Evolutionary conservation across 2,888 invertebrate species (phyloP), one percentile per base, ranked within the genome.

Genomic region (Digitonthophagus gazella): DNA sequence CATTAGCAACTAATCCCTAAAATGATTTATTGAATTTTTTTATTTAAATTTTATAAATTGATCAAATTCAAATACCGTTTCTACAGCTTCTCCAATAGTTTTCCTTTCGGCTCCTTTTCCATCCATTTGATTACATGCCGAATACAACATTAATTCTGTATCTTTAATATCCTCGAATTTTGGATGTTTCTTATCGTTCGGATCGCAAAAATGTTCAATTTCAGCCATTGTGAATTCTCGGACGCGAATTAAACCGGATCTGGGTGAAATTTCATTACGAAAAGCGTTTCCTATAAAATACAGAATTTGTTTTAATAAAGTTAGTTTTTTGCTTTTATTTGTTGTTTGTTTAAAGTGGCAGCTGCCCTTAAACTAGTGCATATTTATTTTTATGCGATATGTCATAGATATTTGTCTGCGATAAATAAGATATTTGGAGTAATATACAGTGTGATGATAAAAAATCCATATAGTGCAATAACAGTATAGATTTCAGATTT

Each of bases 201-300:
- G 96, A 84, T 99, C 98, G 83, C 98, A 97, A 82, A 99, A 99
- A 84, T 99, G 98, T 83, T 99, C 99, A 77, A 99, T 99, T 86
- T 99, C 99, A 71, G 97, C 98, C 98, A 99, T 98, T 0, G 98
- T 98, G 80, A 99, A 99, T 82, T 99, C 99, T 78, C 98, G 90
- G 0, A 98, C 97, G 77, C 98, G 87, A 58, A 98, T 91, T 6
- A 98, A 85, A 0, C 98, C 98, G 73, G 97, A 96, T 71, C 99
- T 87, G 0, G 99, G 99, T 0, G 99, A 99, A 77, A 99, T 99
- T 86, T 99, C 99, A 85, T 99, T 99, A 75, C 99, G 90, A 82
- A 99, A 99, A 0, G 99, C 93, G 81, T 95, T 95, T 67, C 93
- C 93, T 80, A 69, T 64, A 74, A 67, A 58, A 68, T 64, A n/a